These are phyloP conservation scores for Enoplosus armatus DNA, from an alignment of 2,797 vertebrate species.

Conservation along the genomic window DNA sequence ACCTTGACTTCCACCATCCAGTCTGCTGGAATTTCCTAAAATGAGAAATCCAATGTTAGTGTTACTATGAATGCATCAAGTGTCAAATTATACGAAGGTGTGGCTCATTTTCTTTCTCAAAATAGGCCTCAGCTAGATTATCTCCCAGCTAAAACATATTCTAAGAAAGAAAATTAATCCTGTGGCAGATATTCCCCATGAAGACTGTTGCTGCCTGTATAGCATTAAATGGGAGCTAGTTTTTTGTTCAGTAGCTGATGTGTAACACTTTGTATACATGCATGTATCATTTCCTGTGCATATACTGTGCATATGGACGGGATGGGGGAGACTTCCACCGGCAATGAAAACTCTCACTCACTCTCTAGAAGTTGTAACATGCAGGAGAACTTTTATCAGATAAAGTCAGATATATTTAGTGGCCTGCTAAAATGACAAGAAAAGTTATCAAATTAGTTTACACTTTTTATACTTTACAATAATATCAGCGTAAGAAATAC, in stretches of 20 bases:
- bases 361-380: not conserved
- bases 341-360: not conserved
- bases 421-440: not conserved
- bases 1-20: conserved; percentile 10
- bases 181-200: not conserved
- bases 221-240: not conserved
- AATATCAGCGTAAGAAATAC: not conserved
- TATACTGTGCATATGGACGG: not conserved
- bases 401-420: not conserved
- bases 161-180: not conserved
- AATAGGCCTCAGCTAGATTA: conserved; percentile 4
- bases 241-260: not conserved
- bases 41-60: too few relatives aligned
- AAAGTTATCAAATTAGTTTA: not conserved
- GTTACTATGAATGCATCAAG: too few relatives aligned
- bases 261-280: not conserved
- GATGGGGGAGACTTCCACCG: not conserved
- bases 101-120: not conserved
- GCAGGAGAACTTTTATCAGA: not conserved
- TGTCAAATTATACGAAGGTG: too few relatives aligned
- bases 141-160: not conserved
- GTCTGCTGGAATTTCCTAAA: conserved; percentile 8
- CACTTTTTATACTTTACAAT: not conserved
- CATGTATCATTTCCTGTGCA: conserved; percentile 1
- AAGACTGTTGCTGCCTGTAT: not conserved